These are phyloP conservation scores for Ceratosolen solmsi DNA, from an alignment of 1,140 invertebrate genomes.

Conservation along the genomic window DNA sequence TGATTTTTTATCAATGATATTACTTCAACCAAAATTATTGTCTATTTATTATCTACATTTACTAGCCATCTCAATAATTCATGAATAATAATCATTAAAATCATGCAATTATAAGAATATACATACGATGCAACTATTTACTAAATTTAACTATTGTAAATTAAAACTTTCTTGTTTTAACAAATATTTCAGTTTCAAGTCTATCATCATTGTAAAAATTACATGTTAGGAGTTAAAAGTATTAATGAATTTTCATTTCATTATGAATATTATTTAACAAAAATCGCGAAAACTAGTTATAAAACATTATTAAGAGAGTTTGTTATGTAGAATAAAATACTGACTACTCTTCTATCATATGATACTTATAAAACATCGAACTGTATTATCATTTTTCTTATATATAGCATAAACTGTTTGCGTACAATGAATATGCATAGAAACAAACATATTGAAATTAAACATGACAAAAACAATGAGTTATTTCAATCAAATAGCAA, in stretches of 20 bases:
- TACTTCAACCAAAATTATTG: background rate
- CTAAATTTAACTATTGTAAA: background rate
- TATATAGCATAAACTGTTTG: constrained; percentile 47
- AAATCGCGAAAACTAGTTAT: constrained; percentile 28
- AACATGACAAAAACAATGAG: constrained; percentile 34
- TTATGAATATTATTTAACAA: constrained; percentile 36
- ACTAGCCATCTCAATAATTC: background rate
- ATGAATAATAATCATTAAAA: constrained; percentile 17
- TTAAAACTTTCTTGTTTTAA: background rate
- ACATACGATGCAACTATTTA: background rate
- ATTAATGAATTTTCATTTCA: constrained; percentile 34
- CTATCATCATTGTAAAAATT: constrained; percentile 11
- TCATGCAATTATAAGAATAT: background rate
- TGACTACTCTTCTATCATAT: constrained; percentile 37
- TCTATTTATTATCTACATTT: background rate
- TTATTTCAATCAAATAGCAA: constrained; percentile 62
- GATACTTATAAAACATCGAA: constrained; percentile 28
- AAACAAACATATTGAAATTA: constrained; percentile 55
- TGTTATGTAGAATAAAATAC: constrained; percentile 45
- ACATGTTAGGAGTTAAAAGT: constrained; percentile 1
- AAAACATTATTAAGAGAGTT: constrained; percentile 38
- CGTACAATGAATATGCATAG: constrained; percentile 58
- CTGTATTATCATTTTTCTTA: constrained; percentile 25
- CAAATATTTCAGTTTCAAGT: background rate
- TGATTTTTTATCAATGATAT: constrained; percentile 3